Evolutionary conservation across 1,140 invertebrate species (phyloP), one percentile per base, ranked within the genome.

Genomic region (Heliothis virescens): DNA sequence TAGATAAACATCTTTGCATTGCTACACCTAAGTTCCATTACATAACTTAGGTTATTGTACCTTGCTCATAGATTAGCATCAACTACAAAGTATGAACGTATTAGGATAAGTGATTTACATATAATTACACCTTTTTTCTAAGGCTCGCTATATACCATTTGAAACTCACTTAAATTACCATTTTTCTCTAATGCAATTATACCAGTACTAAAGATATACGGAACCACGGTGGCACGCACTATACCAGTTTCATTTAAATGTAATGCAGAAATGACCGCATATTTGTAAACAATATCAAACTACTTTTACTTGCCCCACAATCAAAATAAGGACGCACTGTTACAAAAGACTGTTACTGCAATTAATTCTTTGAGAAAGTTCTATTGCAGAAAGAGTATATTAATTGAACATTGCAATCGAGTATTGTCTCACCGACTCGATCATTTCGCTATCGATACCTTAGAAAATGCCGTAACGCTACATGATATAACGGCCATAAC

Each of bases 401-500:
- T 74, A 59, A 18, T 74, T 74, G 21, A n/a, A 74, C 16, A 16
- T 48, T 18, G 47, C 41, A 65, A 67, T 73, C 57, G 53, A 69
- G 41, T 48, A 75, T 57, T 55, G 48, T 76, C 79, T 29, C 48
- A 11, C 55, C 50, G 53, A 67, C 62, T 67, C 65, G 71, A 76
- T 79, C 55, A 26, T 50, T 79, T 29, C 60, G 65, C 21, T 41
- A 41, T 62, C 57, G n/a, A 53, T 18, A 52, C 26, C 69, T 73
- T 63, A 73, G 53, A 78, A 78, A 69, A 69, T 69, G 63, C 74
- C 53, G 75, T 69, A 67, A 67, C 75, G 11, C 48, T 48, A 29
- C 60, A 34, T 80, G 80, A 79, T 81, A 79, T 79, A 83, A 83
- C 76, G 48, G 29, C 59, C 12, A 69, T 71, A 80, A 83, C 73